These are phyloP conservation scores for Perca schrenkii DNA, from an alignment of 2,113 vertebrate genomes.

Conservation along the genomic window DNA sequence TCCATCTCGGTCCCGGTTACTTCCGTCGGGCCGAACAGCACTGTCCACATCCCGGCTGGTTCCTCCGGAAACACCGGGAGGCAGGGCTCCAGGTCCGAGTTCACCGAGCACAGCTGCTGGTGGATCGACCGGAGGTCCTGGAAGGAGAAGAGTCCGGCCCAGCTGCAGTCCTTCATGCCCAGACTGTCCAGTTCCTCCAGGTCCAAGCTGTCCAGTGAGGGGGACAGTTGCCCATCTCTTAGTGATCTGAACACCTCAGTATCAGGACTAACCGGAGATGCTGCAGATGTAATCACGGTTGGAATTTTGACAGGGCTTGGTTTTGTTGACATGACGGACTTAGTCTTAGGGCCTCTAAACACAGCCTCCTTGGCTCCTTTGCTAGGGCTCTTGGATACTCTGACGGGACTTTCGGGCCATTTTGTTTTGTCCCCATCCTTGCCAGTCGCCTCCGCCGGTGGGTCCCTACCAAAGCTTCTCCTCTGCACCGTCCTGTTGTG, in stretches of 20 bases:
- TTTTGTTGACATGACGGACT: slow-evolving; percentile 19
- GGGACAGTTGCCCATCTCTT: slow-evolving; percentile 73
- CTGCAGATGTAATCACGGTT: slow-evolving; percentile 42
- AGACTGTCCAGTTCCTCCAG: slow-evolving; percentile 73
- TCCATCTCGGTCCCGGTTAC: slow-evolving; percentile 87
- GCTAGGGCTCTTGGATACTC: slow-evolving; percentile 54
- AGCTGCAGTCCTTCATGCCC: slow-evolving; percentile 91
- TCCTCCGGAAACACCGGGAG: slow-evolving; percentile 94
- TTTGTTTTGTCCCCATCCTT: slow-evolving; percentile 74
- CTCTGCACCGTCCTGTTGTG: slow-evolving; percentile 95
- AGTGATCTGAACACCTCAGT: slow-evolving; percentile 81
- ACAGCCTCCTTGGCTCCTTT: slow-evolving; percentile 47
- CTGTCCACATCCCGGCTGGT: slow-evolving; percentile 93
- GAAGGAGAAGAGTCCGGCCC: slow-evolving; percentile 98
- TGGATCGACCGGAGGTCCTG: slow-evolving; percentile 92
- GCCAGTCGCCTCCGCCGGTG: slow-evolving; percentile 41
- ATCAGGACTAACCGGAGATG: slow-evolving; percentile 67
- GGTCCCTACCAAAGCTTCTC: slow-evolving; percentile 87
- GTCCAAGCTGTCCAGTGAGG: slow-evolving; percentile 61
- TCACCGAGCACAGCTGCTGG: slow-evolving; percentile 93
- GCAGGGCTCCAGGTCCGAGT: slow-evolving; percentile 92
- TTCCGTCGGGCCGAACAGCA: slow-evolving; percentile 90
- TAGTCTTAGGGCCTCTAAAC: slow-evolving; percentile 40
- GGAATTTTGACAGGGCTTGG: slow-evolving; percentile 58
- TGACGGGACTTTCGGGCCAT: slow-evolving; percentile 74